phyloP scores from a whole-genome alignment of 2,113 vertebrate genomes.

The Hemiprocne comata region DNA sequence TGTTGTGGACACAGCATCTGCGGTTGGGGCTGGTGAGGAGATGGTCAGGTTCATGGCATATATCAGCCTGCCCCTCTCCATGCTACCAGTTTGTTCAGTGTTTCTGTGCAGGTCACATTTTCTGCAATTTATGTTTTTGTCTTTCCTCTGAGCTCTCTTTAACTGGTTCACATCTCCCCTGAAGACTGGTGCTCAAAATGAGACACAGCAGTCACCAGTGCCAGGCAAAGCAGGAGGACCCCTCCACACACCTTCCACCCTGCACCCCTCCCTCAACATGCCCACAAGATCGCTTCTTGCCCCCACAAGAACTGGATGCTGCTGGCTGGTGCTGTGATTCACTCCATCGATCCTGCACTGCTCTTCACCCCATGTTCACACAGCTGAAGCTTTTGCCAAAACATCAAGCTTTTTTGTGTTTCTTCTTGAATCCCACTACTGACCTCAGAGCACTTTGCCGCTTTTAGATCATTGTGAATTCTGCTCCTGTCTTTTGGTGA shows the following conservation, averaged over 20 bases:
- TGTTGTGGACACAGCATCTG: accelerated
- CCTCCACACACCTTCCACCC: background rate
- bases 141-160: background rate
- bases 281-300: accelerated
- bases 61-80: background rate
- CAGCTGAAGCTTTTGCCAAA: background rate
- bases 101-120: background rate
- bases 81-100: background rate
- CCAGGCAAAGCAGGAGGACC: background rate
- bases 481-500: background rate
- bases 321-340: background rate
- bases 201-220: background rate
- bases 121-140: background rate
- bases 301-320: accelerated
- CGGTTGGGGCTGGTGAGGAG: background rate
- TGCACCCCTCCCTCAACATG: background rate
- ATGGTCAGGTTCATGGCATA: accelerated
- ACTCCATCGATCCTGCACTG: accelerated
- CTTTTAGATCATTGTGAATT: conserved; percentile 45
- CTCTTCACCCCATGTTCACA: background rate
- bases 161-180: background rate
- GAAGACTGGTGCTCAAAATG: background rate
- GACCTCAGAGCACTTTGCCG: background rate
- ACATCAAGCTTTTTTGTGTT: background rate
- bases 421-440: background rate